A percentile compares a stretch with the other conserved stretches of the same genome.
Evolutionary conservation across 2,797 vertebrate species (phyloP).

Genomic region (Propithecus deckenii): DNA sequence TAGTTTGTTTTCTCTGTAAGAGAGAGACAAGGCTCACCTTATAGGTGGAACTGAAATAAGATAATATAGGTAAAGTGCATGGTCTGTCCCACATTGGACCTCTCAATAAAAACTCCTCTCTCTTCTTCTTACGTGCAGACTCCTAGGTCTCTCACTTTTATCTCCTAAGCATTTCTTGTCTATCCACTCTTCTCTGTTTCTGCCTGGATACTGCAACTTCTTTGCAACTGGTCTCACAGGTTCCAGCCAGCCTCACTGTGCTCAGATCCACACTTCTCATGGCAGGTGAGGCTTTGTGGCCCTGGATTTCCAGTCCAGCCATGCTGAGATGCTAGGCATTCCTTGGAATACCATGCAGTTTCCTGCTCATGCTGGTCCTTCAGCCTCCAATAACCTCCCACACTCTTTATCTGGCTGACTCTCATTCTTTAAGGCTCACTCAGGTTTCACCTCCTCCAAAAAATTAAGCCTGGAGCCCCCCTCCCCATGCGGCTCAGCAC

Average conservation of each 20-base stretch:
- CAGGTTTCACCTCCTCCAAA: constrained; percentile 26
- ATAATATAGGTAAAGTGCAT: background rate
- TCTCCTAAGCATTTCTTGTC: background rate
- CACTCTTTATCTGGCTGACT: background rate
- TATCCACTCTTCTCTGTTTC: background rate
- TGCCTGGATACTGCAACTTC: background rate
- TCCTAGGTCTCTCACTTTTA: background rate
- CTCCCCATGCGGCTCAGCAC: background rate
- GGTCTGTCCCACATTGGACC: background rate
- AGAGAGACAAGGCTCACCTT: background rate
- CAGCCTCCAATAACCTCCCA: background rate
- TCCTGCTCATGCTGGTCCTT: background rate
- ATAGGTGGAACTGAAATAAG: background rate
- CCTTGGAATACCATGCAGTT: background rate
- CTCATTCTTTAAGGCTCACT: background rate
- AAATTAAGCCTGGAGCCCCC: background rate
- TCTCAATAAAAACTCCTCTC: background rate
- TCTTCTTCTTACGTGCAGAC: background rate
- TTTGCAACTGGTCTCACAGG: background rate
- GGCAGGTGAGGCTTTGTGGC: background rate
- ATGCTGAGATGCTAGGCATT: background rate
- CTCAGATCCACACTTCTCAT: background rate
- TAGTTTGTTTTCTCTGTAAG: constrained; percentile 17
- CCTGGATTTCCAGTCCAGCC: background rate
- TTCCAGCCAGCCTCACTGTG: background rate